Evolutionary conservation across 2,888 invertebrate genomes (phyloP), one percentile per base, ranked within the genome.

Genomic region (Disparrhopalites patrizii): DNA sequence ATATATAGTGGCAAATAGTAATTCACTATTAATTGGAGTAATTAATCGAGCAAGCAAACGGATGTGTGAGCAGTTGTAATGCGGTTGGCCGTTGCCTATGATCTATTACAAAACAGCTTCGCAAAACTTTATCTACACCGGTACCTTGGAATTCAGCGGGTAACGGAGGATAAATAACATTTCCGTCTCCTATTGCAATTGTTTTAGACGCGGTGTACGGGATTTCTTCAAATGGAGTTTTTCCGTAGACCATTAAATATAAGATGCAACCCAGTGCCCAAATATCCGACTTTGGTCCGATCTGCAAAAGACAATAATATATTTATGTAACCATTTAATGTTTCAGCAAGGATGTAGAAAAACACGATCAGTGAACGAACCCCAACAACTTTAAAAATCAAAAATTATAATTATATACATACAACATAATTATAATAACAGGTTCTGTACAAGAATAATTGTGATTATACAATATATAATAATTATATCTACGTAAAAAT

Each of bases 191-290:
- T 73, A 95, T 93, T 67, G 90, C 90, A 73, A 83, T 84, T 61
- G 91, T 82, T 81, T 93, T 93, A 40, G 85, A 85, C 78, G 86
- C 84, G 69, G 85, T 83, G 73, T 87, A 83, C 40, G 82, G 82
- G 71, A 93, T 86, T 79, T 93, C 88, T 43, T 90, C 88, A 80
- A 96, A 98, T 0, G 98, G 98, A 1, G 95, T 93, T 76, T 84
- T 84, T 0, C 91, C 90, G 79, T 94, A 97, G 43, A 94, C 86
- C 80, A 98, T 83, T 79, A 91, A 87, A 82, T 96, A 98, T 69
- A 98, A 83, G 77, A 98, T 98, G 79, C 96, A 97, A 25, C 98
- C 98, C 73, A 98, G 82, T 0, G 96, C 95, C 98, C 98, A 98
- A 60, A 98, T 93, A 80, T 98, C 97, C 50, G 95, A 91, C 77